Conservation (phyloP, 2,888 invertebrate genomes). For the Bombylius major region DNA sequence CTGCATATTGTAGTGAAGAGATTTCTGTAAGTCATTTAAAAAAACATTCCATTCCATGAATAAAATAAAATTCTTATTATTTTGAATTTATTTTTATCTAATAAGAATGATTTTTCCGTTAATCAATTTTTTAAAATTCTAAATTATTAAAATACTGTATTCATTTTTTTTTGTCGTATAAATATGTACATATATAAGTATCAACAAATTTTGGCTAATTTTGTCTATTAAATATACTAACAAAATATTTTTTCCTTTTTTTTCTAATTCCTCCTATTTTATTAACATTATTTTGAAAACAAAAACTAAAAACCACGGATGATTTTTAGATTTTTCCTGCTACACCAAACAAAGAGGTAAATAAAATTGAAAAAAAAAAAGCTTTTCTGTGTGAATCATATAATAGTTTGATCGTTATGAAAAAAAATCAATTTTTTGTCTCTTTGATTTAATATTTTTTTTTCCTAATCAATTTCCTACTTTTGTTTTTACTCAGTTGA, state of each 20-base stretch:
- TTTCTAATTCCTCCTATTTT: background rate
- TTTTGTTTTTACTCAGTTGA: conserved; percentile 21
- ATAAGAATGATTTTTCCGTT: background rate
- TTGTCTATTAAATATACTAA: background rate
- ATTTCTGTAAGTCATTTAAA: conserved; percentile 46
- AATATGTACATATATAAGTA: too few species aligned
- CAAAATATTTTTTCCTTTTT: background rate
- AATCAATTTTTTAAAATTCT: background rate
- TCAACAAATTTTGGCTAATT: background rate
- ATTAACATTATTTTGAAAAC: conserved; percentile 2
- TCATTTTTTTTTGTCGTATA: too few species aligned
- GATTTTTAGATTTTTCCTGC: conserved; percentile 34
- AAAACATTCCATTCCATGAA: background rate
- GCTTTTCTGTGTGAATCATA: too few species aligned
- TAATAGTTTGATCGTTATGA: too few species aligned
- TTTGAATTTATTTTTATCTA: background rate
- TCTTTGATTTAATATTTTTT: background rate
- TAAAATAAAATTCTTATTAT: background rate
- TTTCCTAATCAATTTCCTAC: background rate
- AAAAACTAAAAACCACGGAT: background rate
- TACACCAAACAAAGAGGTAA: conserved; percentile 37
- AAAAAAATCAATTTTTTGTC: too few species aligned
- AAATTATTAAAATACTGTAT: background rate
- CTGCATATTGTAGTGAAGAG: conserved; percentile 59
- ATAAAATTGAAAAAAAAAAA: conserved; percentile 17